Conservation (phyloP, 2,797 vertebrate genomes). For the Mormyrops boulengeri region DNA sequence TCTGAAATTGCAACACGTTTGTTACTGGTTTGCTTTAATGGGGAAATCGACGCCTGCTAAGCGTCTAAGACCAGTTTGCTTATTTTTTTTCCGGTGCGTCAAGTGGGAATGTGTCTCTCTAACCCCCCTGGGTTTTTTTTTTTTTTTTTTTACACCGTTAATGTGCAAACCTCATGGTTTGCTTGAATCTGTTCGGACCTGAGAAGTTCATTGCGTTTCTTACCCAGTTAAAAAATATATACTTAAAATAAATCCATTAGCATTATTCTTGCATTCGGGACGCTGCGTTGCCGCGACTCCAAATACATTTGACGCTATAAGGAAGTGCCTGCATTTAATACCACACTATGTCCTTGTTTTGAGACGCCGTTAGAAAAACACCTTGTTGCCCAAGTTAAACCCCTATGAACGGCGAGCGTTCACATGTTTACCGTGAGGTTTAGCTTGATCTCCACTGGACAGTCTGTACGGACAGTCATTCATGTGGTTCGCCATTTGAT, state of each 20-base stretch:
- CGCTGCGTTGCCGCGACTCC: neutral
- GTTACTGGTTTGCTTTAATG: neutral
- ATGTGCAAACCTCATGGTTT: neutral
- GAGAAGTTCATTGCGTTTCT: neutral
- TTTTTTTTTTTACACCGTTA: too few species aligned
- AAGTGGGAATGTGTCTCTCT: neutral
- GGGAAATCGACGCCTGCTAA: neutral
- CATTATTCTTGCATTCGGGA: neutral
- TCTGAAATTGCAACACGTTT: neutral
- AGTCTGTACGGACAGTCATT: conserved; percentile 54
- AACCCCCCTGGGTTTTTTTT: neutral
- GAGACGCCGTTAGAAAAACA: neutral
- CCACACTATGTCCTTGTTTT: neutral
- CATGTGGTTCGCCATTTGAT: conserved; percentile 59
- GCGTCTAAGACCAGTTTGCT: neutral
- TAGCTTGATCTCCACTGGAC: conserved; percentile 51
- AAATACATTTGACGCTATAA: neutral
- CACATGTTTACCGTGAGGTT: conserved; percentile 54
- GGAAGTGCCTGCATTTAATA: neutral
- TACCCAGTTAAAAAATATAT: neutral
- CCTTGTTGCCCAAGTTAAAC: neutral
- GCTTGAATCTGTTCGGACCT: neutral
- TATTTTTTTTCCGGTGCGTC: neutral
- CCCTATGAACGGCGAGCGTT: conserved; percentile 39
- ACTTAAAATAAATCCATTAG: neutral